phyloP scores from a whole-genome alignment of 2,113 vertebrate species.

The Andinoacara biseriatus region DNA sequence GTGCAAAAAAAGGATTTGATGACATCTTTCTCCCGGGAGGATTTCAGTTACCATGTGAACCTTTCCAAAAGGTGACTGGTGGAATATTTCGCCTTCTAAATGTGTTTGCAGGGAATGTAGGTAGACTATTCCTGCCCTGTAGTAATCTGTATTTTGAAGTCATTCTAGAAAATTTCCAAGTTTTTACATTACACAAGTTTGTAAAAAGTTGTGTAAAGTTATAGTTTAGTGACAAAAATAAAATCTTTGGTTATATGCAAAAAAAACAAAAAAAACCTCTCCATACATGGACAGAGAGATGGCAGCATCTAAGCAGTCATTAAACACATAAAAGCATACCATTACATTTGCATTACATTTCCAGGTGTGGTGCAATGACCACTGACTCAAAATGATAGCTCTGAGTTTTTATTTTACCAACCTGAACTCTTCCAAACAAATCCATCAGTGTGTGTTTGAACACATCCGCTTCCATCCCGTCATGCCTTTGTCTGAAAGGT shows the following conservation, averaged over 20 bases:
- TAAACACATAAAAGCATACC: background rate
- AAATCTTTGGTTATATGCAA: background rate
- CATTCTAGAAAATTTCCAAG: background rate
- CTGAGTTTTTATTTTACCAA: background rate
- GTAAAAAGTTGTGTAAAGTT: background rate
- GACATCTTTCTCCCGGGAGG: background rate
- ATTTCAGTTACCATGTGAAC: background rate
- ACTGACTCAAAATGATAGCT: background rate
- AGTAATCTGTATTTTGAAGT: background rate
- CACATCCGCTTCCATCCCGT: constrained; percentile 1
- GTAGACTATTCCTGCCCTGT: background rate
- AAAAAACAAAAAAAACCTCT: background rate
- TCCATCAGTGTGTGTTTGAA: constrained; percentile 1
- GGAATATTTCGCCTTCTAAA: background rate
- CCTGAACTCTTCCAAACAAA: background rate
- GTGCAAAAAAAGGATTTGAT: too few species aligned
- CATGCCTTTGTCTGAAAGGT: constrained; percentile 29
- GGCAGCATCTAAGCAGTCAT: too few species aligned
- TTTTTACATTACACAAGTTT: background rate
- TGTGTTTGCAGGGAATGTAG: background rate
- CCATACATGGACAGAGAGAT: background rate
- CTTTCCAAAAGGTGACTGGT: background rate
- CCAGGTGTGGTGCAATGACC: background rate
- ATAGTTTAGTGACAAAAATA: background rate
- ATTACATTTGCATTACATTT: too few species aligned